A percentile compares a stretch with the other conserved stretches of the same genome.
phyloP scores from a whole-genome alignment of 1,140 invertebrate species.

The Cherax destructor region DNA sequence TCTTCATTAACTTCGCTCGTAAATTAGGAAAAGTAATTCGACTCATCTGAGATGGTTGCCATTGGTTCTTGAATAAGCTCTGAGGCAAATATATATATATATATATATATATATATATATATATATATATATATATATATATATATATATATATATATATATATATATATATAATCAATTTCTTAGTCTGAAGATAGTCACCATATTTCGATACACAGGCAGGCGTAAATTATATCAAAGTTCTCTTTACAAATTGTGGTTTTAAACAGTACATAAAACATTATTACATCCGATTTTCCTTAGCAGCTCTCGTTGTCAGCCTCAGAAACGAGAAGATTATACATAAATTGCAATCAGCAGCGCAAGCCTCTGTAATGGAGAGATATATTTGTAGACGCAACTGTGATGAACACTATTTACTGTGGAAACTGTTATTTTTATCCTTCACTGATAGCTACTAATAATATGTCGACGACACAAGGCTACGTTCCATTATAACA shows the following conservation, averaged over 20 bases:
- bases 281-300: conserved; percentile 32
- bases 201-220: background rate
- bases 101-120: conserved; percentile 12
- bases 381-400: conserved; percentile 10
- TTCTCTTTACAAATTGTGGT: conserved; percentile 25
- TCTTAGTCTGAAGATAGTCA: background rate
- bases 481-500: background rate
- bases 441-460: conserved; percentile 10
- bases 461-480: background rate
- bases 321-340: conserved; percentile 12
- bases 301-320: conserved; percentile 30
- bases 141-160: background rate
- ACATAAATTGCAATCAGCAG: conserved; percentile 49
- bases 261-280: conserved; percentile 13
- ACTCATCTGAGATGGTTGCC: background rate
- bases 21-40: background rate
- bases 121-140: conserved; percentile 6
- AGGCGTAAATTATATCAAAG: background rate
- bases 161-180: background rate
- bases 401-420: conserved; percentile 25
- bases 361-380: conserved; percentile 7
- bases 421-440: conserved; percentile 26
- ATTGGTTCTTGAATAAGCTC: background rate
- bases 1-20: conserved; percentile 1
- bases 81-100: background rate